phyloP scores from a whole-genome alignment of 1,140 invertebrate genomes.

The Heliconius hewitsoni region DNA sequence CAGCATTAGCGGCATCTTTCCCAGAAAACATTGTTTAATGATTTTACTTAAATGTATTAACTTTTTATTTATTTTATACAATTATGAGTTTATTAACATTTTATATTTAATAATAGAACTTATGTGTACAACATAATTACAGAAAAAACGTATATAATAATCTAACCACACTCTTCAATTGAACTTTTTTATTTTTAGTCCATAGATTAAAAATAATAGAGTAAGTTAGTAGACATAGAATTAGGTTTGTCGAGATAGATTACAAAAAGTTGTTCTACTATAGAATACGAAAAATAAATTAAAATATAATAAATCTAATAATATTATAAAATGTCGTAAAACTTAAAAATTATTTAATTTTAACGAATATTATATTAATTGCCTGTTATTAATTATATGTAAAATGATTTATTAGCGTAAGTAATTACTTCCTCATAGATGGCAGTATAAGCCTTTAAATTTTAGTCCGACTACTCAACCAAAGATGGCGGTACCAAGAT shows the following conservation, averaged over 20 bases:
- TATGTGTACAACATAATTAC: constrained; percentile 11
- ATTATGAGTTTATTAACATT: constrained; percentile 22
- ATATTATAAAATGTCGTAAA: neutral
- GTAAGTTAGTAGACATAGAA: neutral
- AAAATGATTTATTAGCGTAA: neutral
- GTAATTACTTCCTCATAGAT: neutral
- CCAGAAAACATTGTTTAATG: constrained; percentile 67
- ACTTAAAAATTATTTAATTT: neutral
- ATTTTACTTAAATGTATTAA: constrained; percentile 7
- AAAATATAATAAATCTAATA: neutral
- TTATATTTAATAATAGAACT: constrained; percentile 1
- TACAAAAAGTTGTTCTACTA: neutral
- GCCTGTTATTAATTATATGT: too few relatives aligned
- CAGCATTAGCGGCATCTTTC: constrained; percentile 80
- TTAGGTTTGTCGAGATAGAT: neutral
- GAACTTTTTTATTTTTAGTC: constrained; percentile 20
- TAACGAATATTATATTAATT: neutral
- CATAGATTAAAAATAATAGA: constrained; percentile 30
- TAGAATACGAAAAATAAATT: neutral
- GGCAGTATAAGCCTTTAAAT: neutral
- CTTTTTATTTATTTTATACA: constrained; percentile 18
- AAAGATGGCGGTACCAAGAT: neutral
- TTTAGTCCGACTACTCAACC: constrained; percentile 6
- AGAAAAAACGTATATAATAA: constrained; percentile 24
- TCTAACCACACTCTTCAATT: constrained; percentile 26